A percentile compares a stretch with the other conserved stretches of the same genome.
Conservation (phyloP, 2,113 vertebrate species). For the Gasterosteus aculeatus region DNA sequence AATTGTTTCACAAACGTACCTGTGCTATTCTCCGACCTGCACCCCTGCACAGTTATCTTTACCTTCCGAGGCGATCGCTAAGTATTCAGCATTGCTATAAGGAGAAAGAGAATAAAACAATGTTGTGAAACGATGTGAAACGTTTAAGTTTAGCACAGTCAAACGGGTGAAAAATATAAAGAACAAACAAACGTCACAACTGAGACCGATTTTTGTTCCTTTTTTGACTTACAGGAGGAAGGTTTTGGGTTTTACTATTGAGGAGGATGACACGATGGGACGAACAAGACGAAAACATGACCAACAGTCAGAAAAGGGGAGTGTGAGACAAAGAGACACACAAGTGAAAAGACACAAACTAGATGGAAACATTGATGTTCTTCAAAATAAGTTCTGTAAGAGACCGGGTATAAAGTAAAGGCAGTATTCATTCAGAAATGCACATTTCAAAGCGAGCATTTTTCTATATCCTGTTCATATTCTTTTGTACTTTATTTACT, state of each 20-base stretch:
- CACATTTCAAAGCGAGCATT: background rate
- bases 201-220: slow-evolving; percentile 19
- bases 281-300: slow-evolving; percentile 50
- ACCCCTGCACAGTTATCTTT: slow-evolving; percentile 91
- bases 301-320: slow-evolving; percentile 19
- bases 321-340: slow-evolving; percentile 55
- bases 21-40: slow-evolving; percentile 88
- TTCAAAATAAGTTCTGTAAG: slow-evolving; percentile 6
- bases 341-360: slow-evolving; percentile 50
- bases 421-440: slow-evolving; percentile 19
- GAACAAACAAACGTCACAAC: slow-evolving; percentile 18
- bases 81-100: slow-evolving; percentile 87
- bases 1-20: slow-evolving; percentile 61
- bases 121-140: background rate
- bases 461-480: background rate
- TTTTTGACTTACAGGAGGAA: slow-evolving; percentile 63
- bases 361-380: slow-evolving; percentile 18
- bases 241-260: slow-evolving; percentile 67
- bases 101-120: background rate
- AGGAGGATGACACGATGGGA: slow-evolving; percentile 51
- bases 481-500: background rate
- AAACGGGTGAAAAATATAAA: slow-evolving; percentile 14
- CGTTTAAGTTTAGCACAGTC: background rate
- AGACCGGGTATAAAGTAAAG: background rate
- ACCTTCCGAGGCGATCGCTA: slow-evolving; percentile 90